A percentile compares a stretch with the other conserved stretches of the same genome.
These are phyloP conservation scores for Thryonomys swinderianus DNA, from an alignment of 2,113 vertebrate genomes.

Conservation along the genomic window DNA sequence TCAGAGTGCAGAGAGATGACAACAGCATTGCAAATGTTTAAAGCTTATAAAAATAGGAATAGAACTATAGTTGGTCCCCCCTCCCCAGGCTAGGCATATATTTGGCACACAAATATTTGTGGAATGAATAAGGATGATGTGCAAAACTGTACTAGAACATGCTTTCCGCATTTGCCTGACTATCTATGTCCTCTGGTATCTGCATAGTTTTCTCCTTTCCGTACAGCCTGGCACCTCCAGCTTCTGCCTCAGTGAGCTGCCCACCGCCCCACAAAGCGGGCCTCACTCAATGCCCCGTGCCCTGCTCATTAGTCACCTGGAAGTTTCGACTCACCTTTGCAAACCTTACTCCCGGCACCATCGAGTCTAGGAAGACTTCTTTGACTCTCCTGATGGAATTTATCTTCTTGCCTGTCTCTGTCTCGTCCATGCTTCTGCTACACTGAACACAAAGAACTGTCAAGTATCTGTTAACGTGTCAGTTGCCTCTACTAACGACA, in stretches of 20 bases:
- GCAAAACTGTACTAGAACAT: not conserved
- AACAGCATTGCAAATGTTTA: constrained; percentile 9
- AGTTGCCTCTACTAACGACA: not conserved
- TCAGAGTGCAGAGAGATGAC: constrained; percentile 7
- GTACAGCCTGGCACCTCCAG: no score
- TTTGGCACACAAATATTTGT: constrained; percentile 19
- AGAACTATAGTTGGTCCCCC: not conserved
- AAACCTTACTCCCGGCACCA: not conserved
- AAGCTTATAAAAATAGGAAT: constrained; percentile 30
- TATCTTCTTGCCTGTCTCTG: not conserved
- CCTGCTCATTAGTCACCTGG: not conserved
- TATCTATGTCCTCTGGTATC: not conserved
- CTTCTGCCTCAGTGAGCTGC: not conserved
- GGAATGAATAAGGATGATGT: constrained; percentile 25
- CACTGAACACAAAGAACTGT: no score
- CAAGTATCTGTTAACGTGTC: not conserved
- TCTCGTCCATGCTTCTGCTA: not conserved
- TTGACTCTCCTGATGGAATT: not conserved
- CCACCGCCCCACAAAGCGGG: not conserved
- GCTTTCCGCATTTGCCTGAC: not conserved
- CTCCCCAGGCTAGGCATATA: not conserved
- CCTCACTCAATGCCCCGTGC: not conserved
- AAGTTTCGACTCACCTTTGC: not conserved
- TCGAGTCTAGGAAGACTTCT: not conserved
- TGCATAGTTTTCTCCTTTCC: not conserved